Percentiles rank a stretch among this genome's conserved stretches.
Conservation (phyloP, 2,113 vertebrate species). For the Mustela nigripes region DNA sequence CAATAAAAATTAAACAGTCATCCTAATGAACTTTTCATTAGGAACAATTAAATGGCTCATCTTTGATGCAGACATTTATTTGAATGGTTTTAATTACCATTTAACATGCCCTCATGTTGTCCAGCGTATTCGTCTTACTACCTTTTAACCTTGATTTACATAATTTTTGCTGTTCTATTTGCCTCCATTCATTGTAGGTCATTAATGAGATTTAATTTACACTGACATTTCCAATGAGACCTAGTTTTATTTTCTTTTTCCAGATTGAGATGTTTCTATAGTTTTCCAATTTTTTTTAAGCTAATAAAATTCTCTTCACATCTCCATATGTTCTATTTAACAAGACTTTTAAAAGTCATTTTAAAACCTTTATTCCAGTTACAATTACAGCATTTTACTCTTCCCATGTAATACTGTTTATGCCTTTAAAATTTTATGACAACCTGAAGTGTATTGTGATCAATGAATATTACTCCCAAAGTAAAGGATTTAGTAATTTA, state of each 20-base stretch:
- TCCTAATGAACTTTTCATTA: conserved; percentile 39
- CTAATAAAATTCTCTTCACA: neutral
- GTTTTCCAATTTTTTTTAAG: conserved; percentile 23
- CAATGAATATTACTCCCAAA: neutral
- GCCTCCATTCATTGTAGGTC: neutral
- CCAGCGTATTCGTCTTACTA: conserved; percentile 32
- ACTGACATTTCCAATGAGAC: conserved; percentile 7
- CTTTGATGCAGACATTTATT: conserved; percentile 48
- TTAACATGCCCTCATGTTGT: conserved; percentile 58
- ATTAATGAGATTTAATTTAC: conserved; percentile 56
- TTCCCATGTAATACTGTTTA: neutral
- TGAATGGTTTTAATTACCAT: conserved; percentile 65
- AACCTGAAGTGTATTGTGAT: neutral
- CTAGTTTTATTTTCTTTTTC: conserved; percentile 47
- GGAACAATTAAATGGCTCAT: conserved; percentile 38
- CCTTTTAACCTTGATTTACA: conserved; percentile 68
- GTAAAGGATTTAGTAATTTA: neutral
- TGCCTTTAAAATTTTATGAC: conserved; percentile 19
- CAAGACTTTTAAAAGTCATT: conserved; percentile 51
- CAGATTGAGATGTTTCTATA: conserved; percentile 37
- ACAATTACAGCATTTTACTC: neutral
- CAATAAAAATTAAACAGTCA: neutral
- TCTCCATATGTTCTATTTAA: conserved; percentile 38
- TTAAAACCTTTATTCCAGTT: conserved; percentile 32
- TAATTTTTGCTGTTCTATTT: conserved; percentile 53